A percentile compares a stretch with the other conserved stretches of the same genome.
These are phyloP conservation scores for Sminthurinus aureus DNA, from an alignment of 2,888 invertebrate species.

Conservation along the genomic window DNA sequence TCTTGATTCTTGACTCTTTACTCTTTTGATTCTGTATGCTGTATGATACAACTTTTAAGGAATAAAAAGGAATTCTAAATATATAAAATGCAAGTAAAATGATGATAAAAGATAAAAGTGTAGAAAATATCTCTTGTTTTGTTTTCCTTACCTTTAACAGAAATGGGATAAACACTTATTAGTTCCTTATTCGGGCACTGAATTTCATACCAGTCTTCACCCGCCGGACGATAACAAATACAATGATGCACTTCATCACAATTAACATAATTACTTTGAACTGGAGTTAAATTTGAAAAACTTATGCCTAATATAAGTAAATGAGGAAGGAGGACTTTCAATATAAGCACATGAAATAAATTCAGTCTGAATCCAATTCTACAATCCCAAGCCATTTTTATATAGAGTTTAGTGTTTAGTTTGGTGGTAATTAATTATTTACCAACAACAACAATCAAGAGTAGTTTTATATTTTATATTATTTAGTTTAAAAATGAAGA, in stretches of 20 bases:
- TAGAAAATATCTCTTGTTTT: not conserved
- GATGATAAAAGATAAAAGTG: no score
- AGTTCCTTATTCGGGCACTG: constrained; percentile 50
- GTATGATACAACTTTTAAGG: not conserved
- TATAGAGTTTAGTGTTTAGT: not conserved
- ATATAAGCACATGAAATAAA: constrained; percentile 28
- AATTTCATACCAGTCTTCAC: constrained; percentile 47
- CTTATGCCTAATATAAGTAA: constrained; percentile 5
- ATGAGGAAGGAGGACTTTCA: constrained; percentile 25
- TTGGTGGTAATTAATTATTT: not conserved
- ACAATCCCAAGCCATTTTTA: constrained; percentile 44
- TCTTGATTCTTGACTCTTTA: not conserved
- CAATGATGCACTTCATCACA: constrained; percentile 34
- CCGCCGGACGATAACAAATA: constrained; percentile 21
- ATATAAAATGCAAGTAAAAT: no score
- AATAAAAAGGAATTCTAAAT: no score
- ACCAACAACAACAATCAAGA: not conserved
- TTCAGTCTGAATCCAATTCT: constrained; percentile 37
- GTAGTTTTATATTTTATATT: not conserved
- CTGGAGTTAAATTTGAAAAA: constrained; percentile 15
- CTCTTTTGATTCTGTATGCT: not conserved
- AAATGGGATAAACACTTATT: constrained; percentile 48
- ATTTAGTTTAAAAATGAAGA: not conserved
- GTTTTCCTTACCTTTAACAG: constrained; percentile 49
- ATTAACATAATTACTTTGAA: constrained; percentile 1